Percentiles rank a stretch among this genome's conserved stretches.
Evolutionary conservation across 2,113 vertebrate genomes (phyloP).

Genomic region (Calonectris borealis): DNA sequence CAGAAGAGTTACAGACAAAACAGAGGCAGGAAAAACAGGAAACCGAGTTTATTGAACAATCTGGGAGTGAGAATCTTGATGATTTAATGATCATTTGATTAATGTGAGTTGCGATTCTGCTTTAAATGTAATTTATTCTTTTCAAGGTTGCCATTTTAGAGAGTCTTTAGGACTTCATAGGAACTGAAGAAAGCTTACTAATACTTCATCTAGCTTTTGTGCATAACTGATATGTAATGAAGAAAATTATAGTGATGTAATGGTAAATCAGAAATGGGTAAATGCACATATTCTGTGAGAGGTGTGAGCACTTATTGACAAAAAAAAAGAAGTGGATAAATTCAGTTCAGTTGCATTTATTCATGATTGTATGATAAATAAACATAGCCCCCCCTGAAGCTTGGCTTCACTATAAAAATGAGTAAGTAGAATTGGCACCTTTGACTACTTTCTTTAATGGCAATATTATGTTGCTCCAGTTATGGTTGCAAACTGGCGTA

Average conservation of each 20-base stretch:
- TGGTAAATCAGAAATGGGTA: neutral
- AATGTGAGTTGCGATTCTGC: neutral
- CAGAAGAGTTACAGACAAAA: constrained; percentile 59
- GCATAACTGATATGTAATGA: neutral
- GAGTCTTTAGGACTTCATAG: neutral
- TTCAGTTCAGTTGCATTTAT: neutral
- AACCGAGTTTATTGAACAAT: neutral
- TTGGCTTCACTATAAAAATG: neutral
- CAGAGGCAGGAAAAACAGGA: constrained; percentile 68
- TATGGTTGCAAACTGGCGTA: neutral
- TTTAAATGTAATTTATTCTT: neutral
- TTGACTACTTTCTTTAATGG: neutral
- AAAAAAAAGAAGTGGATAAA: neutral
- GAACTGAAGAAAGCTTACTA: neutral
- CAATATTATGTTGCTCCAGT: neutral
- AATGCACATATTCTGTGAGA: neutral
- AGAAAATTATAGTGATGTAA: neutral
- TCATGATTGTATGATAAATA: neutral
- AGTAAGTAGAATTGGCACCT: neutral
- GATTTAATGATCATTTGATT: neutral
- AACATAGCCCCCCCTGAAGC: neutral
- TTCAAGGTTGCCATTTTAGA: neutral
- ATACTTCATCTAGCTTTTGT: neutral
- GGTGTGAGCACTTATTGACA: neutral
- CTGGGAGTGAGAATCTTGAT: neutral